Conservation (phyloP, 2,797 vertebrate species). For the Neostethus bicornis region DNA sequence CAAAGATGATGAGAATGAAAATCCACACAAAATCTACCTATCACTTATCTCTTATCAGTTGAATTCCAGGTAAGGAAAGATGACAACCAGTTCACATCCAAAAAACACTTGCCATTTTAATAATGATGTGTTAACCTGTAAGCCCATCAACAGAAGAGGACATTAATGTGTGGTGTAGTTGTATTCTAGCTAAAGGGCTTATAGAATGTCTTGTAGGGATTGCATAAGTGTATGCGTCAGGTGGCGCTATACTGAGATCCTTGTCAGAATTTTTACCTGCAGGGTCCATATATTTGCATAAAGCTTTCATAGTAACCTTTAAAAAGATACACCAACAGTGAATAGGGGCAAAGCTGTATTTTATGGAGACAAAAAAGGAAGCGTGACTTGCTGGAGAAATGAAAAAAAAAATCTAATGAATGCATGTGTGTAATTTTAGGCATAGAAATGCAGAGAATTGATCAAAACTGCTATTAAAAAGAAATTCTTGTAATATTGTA, state of each 20-base stretch:
- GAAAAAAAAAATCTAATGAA: not conserved
- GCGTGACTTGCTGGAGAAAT: not conserved
- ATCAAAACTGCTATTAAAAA: not conserved
- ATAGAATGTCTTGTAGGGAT: not conserved
- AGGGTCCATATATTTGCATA: too few relatives aligned
- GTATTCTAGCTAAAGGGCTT: not conserved
- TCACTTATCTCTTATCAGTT: constrained; percentile 49
- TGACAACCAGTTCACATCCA: constrained; percentile 53
- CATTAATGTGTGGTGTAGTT: constrained; percentile 1
- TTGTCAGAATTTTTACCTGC: too few relatives aligned
- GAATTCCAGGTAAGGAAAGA: constrained; percentile 46
- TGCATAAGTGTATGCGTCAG: constrained; percentile 1
- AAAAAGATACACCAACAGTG: too few relatives aligned
- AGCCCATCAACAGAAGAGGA: constrained; percentile 10
- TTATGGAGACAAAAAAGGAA: constrained; percentile 2
- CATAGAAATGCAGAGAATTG: not conserved
- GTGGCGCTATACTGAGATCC: constrained; percentile 14
- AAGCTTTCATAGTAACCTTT: too few relatives aligned
- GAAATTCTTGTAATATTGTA: not conserved
- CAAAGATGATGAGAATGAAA: constrained; percentile 63
- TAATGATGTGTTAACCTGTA: constrained; percentile 28
- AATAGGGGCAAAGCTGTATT: too few relatives aligned
- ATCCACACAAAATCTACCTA: constrained; percentile 64
- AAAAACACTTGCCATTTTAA: constrained; percentile 42
- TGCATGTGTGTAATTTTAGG: not conserved